Base-by-base conservation (phyloP, 2,888 invertebrate species). In the Limnephilus marmoratus region DNA sequence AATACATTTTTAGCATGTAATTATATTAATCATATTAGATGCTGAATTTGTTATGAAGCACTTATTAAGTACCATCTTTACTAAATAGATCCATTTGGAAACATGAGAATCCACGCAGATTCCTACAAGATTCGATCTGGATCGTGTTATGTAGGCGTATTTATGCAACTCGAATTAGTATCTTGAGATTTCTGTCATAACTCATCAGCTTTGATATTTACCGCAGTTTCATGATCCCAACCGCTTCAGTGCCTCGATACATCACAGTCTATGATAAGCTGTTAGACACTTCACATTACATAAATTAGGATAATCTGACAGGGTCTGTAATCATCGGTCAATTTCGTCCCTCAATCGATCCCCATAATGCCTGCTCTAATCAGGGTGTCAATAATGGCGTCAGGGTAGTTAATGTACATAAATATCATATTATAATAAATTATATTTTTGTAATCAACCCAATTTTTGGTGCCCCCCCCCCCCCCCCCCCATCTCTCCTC, bases 191-290 rank as follows among this genome's bases (percentile, higher is more conserved):
- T 68, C 68, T 24, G 68, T 24, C 68, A 68, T 68, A 68, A 68
- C 68, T 68, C 68, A 68, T 68, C 68, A 68, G 68, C 68, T 68
- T 68, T 68, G 68, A 68, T 68, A 68, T 68, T 68, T 68, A 68
- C 68, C 68, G 68, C 68, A 68, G 68, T n/a, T 68, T 68, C 68
- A 68, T 68, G 68, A 68, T 68, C 24, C 68, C 7, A 1, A 0
- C 68, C 68, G 68, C 68, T 68, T 68, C 68, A 68, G 68, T 68
- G 24, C 68, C 68, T 24, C 68, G 2, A 68, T 68, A 68, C n/a
- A 68, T 68, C 68, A 24, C 24, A 9, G 68, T 68, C 68, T n/a
- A 24, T 68, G 68, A 68, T 68, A 68, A 24, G 68, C 68, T 68
- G 68, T 68, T 68, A 68, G 24, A 68, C 68, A n/a, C 68, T 68